Percentiles rank a stretch among this genome's conserved stretches.
phyloP scores from a whole-genome alignment of 2,888 invertebrate genomes.

The Spialia ferax region DNA sequence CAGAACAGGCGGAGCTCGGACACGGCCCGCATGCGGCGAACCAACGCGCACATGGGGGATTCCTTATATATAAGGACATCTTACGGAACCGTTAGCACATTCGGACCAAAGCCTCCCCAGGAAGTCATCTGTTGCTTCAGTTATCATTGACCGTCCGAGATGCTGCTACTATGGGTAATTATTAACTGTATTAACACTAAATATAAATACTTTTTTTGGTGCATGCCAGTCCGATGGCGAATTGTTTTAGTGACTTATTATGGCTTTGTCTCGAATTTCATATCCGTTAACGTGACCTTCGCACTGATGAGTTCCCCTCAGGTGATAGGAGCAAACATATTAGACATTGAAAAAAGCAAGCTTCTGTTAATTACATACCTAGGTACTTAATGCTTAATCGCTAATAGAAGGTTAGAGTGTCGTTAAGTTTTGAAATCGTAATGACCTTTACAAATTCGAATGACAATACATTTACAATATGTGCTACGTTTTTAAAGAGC shows the following conservation, averaged over 20 bases:
- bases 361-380: slow-evolving; percentile 47
- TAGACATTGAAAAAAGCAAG: slow-evolving; percentile 57
- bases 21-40: slow-evolving; percentile 61
- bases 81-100: slow-evolving; percentile 83
- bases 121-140: slow-evolving; percentile 76
- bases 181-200: slow-evolving; percentile 45
- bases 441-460: slow-evolving; percentile 42
- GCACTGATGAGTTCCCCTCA: slow-evolving; percentile 37
- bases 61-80: slow-evolving; percentile 80
- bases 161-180: slow-evolving; percentile 72
- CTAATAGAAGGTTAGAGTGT: slow-evolving; percentile 47
- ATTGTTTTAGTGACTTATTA: slow-evolving; percentile 22
- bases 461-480: neutral
- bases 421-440: slow-evolving; percentile 46
- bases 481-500: slow-evolving; percentile 10
- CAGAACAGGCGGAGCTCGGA: slow-evolving; percentile 63
- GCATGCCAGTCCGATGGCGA: neutral
- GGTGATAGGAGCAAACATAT: neutral
- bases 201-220: neutral
- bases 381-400: slow-evolving; percentile 47
- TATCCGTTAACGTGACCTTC: slow-evolving; percentile 51
- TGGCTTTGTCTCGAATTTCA: slow-evolving; percentile 50
- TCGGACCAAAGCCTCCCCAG: slow-evolving; percentile 78
- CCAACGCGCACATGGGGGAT: slow-evolving; percentile 63
- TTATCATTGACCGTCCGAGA: slow-evolving; percentile 60